Conservation (phyloP, 2,888 invertebrate species). For the Mesoligia furuncula region DNA sequence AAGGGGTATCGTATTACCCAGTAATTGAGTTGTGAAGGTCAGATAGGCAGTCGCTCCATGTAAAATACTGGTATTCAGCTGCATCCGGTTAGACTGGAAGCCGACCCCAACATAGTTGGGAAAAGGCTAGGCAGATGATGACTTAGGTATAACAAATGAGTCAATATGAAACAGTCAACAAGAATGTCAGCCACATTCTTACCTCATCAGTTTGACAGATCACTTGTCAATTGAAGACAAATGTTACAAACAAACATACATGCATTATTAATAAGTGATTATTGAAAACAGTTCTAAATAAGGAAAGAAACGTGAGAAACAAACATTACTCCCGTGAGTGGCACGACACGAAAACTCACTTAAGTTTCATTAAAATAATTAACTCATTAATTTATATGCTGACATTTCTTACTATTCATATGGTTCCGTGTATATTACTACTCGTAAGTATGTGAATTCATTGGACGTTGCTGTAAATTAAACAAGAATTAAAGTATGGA, state of each 20-base stretch:
- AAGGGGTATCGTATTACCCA: too few relatives aligned
- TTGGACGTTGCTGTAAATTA: constrained; percentile 3
- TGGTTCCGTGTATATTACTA: constrained; percentile 30
- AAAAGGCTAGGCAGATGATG: too few relatives aligned
- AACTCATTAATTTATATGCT: constrained; percentile 45
- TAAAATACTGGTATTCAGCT: too few relatives aligned
- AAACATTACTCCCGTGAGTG: neutral
- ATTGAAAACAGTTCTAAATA: constrained; percentile 25
- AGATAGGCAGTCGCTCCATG: too few relatives aligned
- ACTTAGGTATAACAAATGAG: neutral
- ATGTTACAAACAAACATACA: neutral
- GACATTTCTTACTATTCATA: constrained; percentile 45
- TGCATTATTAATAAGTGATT: neutral
- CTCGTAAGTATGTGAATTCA: constrained; percentile 1
- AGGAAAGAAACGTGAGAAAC: constrained; percentile 33
- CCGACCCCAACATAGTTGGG: too few relatives aligned
- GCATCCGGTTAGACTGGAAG: too few relatives aligned
- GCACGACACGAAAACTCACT: constrained; percentile 59
- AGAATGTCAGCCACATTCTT: neutral
- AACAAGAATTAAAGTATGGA: neutral
- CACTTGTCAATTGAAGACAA: constrained; percentile 11
- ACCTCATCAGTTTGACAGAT: constrained; percentile 11
- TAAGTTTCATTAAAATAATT: constrained; percentile 63
- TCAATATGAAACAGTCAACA: constrained; percentile 13
- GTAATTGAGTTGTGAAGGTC: too few relatives aligned